Evolutionary conservation across 2,797 vertebrate genomes (phyloP).

Genomic region (Crypturellus tataupa): DNA sequence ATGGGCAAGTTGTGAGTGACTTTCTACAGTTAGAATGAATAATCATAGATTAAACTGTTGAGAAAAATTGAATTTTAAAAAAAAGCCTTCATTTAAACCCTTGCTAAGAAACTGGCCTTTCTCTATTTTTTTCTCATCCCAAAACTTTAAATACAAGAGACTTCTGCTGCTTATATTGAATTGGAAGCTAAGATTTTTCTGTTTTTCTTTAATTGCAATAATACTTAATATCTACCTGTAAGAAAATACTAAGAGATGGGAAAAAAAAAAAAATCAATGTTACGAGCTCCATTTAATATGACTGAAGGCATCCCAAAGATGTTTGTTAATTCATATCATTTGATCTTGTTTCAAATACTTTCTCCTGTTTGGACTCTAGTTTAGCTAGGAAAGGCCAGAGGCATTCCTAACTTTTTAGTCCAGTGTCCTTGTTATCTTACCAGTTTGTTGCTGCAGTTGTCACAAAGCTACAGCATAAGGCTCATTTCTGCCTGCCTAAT

Average conservation of each 20-base stretch:
- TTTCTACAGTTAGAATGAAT: fast-evolving
- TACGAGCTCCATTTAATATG: not conserved
- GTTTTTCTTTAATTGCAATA: not conserved
- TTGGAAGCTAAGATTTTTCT: not conserved
- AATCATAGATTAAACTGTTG: not conserved
- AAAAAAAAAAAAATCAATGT: not conserved
- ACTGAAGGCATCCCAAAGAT: not conserved
- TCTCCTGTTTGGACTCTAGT: not conserved
- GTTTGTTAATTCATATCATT: not conserved
- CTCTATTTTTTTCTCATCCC: not conserved
- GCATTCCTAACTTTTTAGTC: not conserved
- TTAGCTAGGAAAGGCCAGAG: not conserved
- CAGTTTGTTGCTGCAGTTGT: not conserved
- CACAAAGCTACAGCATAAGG: not conserved
- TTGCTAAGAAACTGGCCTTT: not conserved
- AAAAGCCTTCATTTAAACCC: not conserved
- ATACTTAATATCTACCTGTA: not conserved
- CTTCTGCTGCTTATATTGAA: not conserved
- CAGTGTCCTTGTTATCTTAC: fast-evolving
- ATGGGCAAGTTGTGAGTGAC: conserved; percentile 90
- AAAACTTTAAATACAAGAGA: not conserved
- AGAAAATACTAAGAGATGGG: fast-evolving
- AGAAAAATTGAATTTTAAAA: not conserved
- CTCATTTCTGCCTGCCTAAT: not conserved
- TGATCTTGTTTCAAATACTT: not conserved